Evolutionary conservation across 2,113 vertebrate species (phyloP), one percentile per base, ranked within the genome.

Genomic region (Periophthalmus modestus): DNA sequence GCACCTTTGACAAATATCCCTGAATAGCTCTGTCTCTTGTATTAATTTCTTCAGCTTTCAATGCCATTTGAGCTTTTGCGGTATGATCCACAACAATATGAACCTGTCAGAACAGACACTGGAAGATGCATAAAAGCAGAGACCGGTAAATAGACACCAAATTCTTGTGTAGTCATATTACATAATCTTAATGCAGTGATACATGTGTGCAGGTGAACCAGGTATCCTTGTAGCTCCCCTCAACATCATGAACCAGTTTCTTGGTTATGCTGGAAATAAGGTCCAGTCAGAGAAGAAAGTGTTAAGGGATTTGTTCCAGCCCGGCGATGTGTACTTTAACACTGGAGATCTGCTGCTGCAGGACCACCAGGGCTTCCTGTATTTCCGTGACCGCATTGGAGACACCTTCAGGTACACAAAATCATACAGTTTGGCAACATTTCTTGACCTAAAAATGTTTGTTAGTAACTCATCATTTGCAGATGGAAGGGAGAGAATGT

Each of bases 401-500:
- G 96, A 98, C 87, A 97, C 96, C 0, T 97, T 95, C 93, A 95
- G 96, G 96, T 96, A 84, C 5, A 6, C 57, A 14, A 14, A 58
- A 59, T 23, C 0, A 15, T 59, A 23, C 21, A 23, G 4, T 24
- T 55, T 55, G n/a, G 54, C 54, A 21, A 15, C 24, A 59, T 7
- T 28, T 59, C 23, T 28, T 59, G 52, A 10, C n/a, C 23, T 28
- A 59, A 15, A 14, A 59, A 24, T 52, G 23, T 50, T 28, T 23
- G 39, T 72, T 7, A 75, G 1, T 16, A 13, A 15, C 57, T 55
- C 23, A 0, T 84, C 21, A 76, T 28, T 39, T 48, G 1, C 85
- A 98, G 96, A 81, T 97, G 97, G 96, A 98, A 97, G 82, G 97
- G 96, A 0, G 96, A 98, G 78, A 98, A 97, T 0, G 96, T 98